These are phyloP conservation scores for Arenaria interpres DNA, from an alignment of 2,113 vertebrate genomes.

Conservation along the genomic window DNA sequence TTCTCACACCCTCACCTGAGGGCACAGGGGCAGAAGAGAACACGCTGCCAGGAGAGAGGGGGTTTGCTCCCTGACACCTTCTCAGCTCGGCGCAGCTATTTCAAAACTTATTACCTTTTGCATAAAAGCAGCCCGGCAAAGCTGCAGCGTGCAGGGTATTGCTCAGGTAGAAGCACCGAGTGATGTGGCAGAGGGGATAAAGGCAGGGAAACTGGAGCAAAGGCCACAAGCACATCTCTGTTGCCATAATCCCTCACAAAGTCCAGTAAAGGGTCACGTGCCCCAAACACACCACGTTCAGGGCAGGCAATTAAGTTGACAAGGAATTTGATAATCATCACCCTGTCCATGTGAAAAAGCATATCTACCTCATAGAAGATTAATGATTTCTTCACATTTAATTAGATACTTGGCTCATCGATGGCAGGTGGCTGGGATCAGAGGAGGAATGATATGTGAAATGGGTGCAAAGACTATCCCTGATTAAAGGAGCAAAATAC, in stretches of 20 bases:
- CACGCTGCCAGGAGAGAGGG: neutral
- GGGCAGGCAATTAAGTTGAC: neutral
- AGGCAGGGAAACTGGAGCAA: neutral
- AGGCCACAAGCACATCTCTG: neutral
- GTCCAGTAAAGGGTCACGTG: accelerated
- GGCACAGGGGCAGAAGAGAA: neutral
- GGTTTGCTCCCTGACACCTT: neutral
- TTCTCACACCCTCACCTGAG: neutral
- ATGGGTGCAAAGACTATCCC: conserved; percentile 10
- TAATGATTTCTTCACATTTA: neutral
- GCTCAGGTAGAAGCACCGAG: neutral
- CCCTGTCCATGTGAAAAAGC: neutral
- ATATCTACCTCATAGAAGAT: neutral
- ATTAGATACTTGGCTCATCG: neutral
- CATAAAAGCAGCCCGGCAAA: neutral
- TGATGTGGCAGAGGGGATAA: neutral
- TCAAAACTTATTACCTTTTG: neutral
- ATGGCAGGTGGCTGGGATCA: neutral
- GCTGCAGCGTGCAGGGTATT: accelerated
- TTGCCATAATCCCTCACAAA: neutral
- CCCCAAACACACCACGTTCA: neutral
- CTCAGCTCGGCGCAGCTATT: neutral
- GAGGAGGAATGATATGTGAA: neutral
- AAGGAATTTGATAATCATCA: neutral
- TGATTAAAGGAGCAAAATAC: neutral